phyloP scores from a whole-genome alignment of 2,113 vertebrate genomes.

The Dromaius novaehollandiae region DNA sequence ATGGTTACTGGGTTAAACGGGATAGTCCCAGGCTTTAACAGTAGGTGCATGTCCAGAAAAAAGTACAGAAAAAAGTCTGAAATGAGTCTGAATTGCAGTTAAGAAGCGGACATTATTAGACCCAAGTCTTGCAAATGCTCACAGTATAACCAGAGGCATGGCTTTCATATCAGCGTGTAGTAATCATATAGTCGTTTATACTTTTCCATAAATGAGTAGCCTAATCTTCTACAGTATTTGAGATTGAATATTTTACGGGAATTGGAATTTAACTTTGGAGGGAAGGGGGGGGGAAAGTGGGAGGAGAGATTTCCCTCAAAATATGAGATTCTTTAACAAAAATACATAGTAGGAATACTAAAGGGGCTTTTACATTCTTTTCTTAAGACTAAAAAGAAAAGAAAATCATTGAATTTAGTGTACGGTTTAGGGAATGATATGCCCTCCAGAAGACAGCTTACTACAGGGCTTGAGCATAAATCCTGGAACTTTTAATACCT shows the following conservation, averaged over 20 bases:
- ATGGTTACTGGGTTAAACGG: not conserved
- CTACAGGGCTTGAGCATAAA: not conserved
- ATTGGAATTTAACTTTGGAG: not conserved
- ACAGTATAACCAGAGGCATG: fast-evolving
- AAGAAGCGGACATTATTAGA: not conserved
- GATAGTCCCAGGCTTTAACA: not conserved
- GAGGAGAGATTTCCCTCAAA: not conserved
- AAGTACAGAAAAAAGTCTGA: not conserved
- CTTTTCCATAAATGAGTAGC: not conserved
- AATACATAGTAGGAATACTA: not conserved
- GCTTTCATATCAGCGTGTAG: not conserved
- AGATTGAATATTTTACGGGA: not conserved
- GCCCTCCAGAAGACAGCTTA: not conserved
- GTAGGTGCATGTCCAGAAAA: not conserved
- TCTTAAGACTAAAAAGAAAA: not conserved
- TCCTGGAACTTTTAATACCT: not conserved
- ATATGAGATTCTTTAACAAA: not conserved
- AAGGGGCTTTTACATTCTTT: not conserved
- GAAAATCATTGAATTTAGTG: not conserved
- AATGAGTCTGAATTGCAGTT: not conserved
- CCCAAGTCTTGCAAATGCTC: not conserved
- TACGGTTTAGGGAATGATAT: not conserved
- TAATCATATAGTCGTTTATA: not conserved
- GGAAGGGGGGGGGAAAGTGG: not conserved
- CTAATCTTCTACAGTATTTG: not conserved